phyloP scores from a whole-genome alignment of 2,888 invertebrate genomes.

The Quadroppia sp. region DNA sequence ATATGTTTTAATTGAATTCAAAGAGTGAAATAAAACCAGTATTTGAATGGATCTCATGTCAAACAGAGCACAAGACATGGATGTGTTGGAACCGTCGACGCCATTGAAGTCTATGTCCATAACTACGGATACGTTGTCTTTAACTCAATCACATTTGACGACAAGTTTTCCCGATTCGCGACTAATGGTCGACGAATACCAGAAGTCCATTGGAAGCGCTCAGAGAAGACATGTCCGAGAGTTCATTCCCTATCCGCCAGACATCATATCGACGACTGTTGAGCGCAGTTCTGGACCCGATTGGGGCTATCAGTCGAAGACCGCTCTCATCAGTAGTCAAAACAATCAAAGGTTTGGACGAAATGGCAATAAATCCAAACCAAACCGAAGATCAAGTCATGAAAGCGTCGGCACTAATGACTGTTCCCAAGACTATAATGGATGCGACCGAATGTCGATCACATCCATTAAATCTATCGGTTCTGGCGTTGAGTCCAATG shows the following conservation, averaged over 20 bases:
- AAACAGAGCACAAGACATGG: neutral
- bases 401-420: neutral
- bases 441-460: neutral
- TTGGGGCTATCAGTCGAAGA: constrained; percentile 30
- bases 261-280: constrained; percentile 49
- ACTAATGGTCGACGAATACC: constrained; percentile 26
- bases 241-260: constrained; percentile 51
- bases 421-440: neutral
- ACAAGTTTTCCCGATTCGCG: neutral
- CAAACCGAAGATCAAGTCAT: neutral
- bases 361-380: neutral
- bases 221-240: constrained; percentile 43
- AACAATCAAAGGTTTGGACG: neutral
- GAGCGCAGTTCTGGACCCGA: constrained; percentile 47
- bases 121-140: constrained; percentile 52
- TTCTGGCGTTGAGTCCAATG: constrained; percentile 28
- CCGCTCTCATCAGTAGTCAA: neutral
- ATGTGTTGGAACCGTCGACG: constrained; percentile 44
- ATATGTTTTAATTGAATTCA: neutral
- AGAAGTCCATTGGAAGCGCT: neutral
- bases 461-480: neutral
- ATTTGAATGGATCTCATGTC: constrained; percentile 16
- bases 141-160: constrained; percentile 50
- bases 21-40: neutral
- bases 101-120: constrained; percentile 45